A percentile compares a stretch with the other conserved stretches of the same genome.
These are phyloP conservation scores for Mythimna vitellina DNA, from an alignment of 2,888 invertebrate genomes.

Conservation along the genomic window DNA sequence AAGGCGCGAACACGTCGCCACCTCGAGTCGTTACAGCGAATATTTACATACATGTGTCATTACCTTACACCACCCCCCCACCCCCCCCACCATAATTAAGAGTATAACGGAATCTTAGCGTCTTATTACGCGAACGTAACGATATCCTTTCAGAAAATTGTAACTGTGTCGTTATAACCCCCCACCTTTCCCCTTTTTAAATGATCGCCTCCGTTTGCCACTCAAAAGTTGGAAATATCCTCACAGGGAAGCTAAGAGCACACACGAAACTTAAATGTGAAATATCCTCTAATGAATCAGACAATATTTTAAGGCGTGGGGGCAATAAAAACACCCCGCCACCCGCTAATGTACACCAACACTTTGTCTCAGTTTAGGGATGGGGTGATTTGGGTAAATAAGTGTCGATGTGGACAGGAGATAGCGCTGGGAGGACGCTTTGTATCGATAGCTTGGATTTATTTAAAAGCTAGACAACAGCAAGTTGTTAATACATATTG, in stretches of 20 bases:
- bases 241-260: constrained; percentile 80
- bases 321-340: constrained; percentile 88
- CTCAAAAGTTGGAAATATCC: constrained; percentile 82
- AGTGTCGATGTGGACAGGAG: constrained; percentile 85
- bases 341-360: constrained; percentile 88
- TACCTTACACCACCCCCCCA: constrained; percentile 76
- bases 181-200: constrained; percentile 75
- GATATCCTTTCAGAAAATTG: constrained; percentile 90
- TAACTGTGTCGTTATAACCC: constrained; percentile 85
- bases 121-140: constrained; percentile 90
- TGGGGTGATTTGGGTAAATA: constrained; percentile 85
- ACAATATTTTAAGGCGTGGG: constrained; percentile 90
- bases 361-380: constrained; percentile 87
- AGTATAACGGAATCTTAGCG: constrained; percentile 90
- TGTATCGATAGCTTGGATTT: constrained; percentile 59
- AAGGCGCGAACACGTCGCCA: constrained; percentile 88
- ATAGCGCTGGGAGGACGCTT: constrained; percentile 60
- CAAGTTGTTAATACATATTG: not conserved
- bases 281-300: constrained; percentile 91
- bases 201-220: constrained; percentile 84
- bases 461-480: constrained; percentile 15
- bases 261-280: constrained; percentile 89
- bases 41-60: constrained; percentile 91
- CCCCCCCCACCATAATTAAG: constrained; percentile 86
- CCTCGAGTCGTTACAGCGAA: constrained; percentile 87